Percentiles rank a stretch among this genome's conserved stretches.
Evolutionary conservation across 2,113 vertebrate species (phyloP).

Genomic region (Chauna torquata): DNA sequence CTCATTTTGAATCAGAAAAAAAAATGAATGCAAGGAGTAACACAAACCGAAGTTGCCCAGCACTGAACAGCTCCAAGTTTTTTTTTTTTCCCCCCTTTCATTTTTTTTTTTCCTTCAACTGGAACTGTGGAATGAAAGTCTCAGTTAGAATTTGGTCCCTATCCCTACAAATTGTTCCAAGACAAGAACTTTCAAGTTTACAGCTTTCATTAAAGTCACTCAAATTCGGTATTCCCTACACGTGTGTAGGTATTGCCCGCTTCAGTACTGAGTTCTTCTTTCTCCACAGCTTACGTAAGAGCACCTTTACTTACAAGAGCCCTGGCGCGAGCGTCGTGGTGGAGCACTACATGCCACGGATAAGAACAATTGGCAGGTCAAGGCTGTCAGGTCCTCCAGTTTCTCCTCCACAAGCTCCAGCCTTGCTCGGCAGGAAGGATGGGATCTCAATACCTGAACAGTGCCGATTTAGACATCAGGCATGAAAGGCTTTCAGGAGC

Average conservation of each 20-base stretch:
- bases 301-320: not conserved
- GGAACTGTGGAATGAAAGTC: not conserved
- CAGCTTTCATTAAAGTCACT: not conserved
- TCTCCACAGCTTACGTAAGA: not conserved
- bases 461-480: not conserved
- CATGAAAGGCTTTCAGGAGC: not conserved
- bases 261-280: fast-evolving
- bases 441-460: not conserved
- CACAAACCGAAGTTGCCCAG: not conserved
- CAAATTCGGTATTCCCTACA: not conserved
- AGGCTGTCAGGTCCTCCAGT: not conserved
- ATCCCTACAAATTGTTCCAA: not conserved
- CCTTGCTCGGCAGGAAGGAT: not conserved
- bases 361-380: not conserved
- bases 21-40: fast-evolving
- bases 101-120: not conserved
- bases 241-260: not conserved
- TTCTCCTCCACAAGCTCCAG: not conserved
- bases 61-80: not conserved
- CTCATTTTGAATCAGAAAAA: fast-evolving
- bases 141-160: not conserved
- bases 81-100: fast-evolving
- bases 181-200: not conserved
- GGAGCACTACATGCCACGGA: fast-evolving
- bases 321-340: fast-evolving